Evolutionary conservation across 2,113 vertebrate species (phyloP).

Genomic region (Stegastes partitus): DNA sequence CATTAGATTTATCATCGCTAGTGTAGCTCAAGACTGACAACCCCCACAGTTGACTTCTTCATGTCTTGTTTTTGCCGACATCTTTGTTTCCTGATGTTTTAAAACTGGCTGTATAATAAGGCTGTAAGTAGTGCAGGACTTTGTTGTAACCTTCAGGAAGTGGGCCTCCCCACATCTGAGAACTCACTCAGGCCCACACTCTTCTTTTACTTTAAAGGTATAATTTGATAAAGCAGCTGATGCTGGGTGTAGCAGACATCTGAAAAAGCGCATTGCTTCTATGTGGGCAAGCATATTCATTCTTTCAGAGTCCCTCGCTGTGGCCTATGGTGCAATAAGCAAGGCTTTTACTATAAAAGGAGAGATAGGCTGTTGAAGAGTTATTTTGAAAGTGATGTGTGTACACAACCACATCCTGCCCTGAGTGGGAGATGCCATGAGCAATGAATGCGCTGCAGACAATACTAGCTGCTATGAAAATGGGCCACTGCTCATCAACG

Average conservation of each 20-base stretch:
- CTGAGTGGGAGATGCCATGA: conserved; percentile 49
- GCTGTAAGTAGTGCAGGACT: conserved; percentile 9
- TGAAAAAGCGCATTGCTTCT: conserved; percentile 4
- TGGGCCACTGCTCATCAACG: conserved; percentile 30
- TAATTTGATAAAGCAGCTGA: conserved; percentile 23
- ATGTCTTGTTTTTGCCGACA: background rate
- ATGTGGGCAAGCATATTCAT: conserved; percentile 1
- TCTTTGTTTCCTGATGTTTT: background rate
- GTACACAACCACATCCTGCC: conserved; percentile 83
- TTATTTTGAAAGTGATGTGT: conserved; percentile 77
- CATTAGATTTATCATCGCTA: background rate
- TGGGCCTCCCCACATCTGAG: conserved; percentile 30
- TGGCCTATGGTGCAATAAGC: conserved; percentile 20
- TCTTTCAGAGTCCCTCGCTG: conserved; percentile 1
- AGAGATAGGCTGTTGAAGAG: conserved; percentile 65
- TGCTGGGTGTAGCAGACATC: background rate
- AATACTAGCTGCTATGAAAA: conserved; percentile 31
- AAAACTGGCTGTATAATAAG: background rate
- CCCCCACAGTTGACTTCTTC: background rate
- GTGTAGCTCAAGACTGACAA: background rate
- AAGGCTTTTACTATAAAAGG: conserved; percentile 82
- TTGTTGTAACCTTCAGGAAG: conserved; percentile 31
- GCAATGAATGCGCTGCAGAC: conserved; percentile 44
- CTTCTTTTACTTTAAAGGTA: conserved; percentile 16
- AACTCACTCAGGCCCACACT: conserved; percentile 25